Conservation (phyloP, 2,888 invertebrate species). For the Adelphocoris suturalis region DNA sequence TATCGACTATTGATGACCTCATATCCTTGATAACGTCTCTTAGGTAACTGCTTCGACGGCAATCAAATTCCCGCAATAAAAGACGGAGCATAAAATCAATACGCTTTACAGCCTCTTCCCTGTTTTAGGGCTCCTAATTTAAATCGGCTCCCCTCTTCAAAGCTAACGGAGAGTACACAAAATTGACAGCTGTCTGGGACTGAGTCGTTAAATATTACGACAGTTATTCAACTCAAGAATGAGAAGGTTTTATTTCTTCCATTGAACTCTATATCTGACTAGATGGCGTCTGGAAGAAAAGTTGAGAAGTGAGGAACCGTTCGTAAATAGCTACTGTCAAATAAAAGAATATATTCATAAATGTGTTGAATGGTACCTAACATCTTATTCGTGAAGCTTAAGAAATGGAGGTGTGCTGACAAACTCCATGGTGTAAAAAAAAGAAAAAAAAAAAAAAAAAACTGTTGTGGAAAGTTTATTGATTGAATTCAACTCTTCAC, state of each 20-base stretch:
- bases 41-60: conserved; percentile 44
- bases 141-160: conserved; percentile 7
- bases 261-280: not conserved
- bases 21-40: conserved; percentile 51
- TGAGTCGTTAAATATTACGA: conserved; percentile 45
- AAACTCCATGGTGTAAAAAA: too few species aligned
- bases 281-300: not conserved
- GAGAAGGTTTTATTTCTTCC: conserved; percentile 17
- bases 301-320: not conserved
- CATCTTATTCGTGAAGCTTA: too few species aligned
- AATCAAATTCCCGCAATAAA: conserved; percentile 31
- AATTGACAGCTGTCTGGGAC: conserved; percentile 43
- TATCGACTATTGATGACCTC: conserved; percentile 32
- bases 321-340: too few species aligned
- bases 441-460: too few species aligned
- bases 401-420: too few species aligned
- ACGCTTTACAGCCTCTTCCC: conserved; percentile 48
- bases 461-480: too few species aligned
- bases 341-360: too few species aligned
- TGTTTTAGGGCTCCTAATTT: conserved; percentile 43
- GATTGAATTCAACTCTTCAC: too few species aligned
- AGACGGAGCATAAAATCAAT: conserved; percentile 42
- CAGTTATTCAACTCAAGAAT: conserved; percentile 33
- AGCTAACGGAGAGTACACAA: conserved; percentile 1
- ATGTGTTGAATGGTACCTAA: too few species aligned